A percentile compares a stretch with the other conserved stretches of the same genome.
phyloP scores from a whole-genome alignment of 2,113 vertebrate genomes.

The Paralichthys olivaceus region DNA sequence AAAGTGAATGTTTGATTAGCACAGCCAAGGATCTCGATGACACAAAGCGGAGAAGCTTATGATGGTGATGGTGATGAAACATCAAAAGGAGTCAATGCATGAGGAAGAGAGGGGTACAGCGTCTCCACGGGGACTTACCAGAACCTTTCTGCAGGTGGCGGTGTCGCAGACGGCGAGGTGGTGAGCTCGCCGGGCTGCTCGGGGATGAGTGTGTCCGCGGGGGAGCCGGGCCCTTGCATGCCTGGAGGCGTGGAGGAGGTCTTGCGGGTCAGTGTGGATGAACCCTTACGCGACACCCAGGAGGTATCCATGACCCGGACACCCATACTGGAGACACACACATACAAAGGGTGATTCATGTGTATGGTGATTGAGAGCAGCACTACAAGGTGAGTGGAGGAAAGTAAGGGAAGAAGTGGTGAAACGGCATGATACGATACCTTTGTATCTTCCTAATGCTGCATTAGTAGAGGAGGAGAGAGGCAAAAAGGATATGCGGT shows the following conservation, averaged over 20 bases:
- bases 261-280: conserved; percentile 86
- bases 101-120: neutral
- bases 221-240: conserved; percentile 86
- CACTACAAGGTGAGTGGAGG: neutral
- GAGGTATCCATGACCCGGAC: conserved; percentile 99
- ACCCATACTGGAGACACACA: conserved; percentile 88
- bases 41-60: conserved; percentile 21
- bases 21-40: conserved; percentile 32
- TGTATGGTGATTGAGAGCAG: neutral
- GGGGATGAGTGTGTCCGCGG: conserved; percentile 87
- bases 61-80: conserved; percentile 45
- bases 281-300: conserved; percentile 96
- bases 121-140: conserved; percentile 85
- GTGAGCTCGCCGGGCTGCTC: conserved; percentile 88
- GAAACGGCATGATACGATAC: conserved; percentile 83
- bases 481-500: conserved; percentile 70
- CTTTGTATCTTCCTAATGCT: conserved; percentile 99
- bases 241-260: conserved; percentile 88
- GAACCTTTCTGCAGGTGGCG: conserved; percentile 85
- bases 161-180: conserved; percentile 83
- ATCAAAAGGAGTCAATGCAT: conserved; percentile 3
- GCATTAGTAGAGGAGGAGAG: conserved; percentile 87
- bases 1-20: conserved; percentile 18
- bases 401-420: conserved; percentile 2
- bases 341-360: conserved; percentile 12